Base-by-base conservation (phyloP, 2,113 vertebrate genomes). In the Chrysochloris asiatica region DNA sequence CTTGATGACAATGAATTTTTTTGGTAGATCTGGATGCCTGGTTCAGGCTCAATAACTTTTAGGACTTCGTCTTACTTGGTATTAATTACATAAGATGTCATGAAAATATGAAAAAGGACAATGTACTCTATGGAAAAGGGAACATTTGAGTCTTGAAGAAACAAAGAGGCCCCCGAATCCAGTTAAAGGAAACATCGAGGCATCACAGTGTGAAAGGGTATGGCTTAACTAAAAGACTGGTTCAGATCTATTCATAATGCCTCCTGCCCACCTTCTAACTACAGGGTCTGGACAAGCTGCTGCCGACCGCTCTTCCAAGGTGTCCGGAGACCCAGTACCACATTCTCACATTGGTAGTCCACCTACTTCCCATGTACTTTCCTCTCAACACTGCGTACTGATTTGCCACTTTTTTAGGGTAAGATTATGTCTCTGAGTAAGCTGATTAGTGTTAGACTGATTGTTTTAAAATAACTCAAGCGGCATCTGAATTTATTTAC, bases 401-500 rank as follows among this genome's bases (percentile, higher is more conserved):
- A 98, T 92, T 86, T 97, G 94, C 96, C 97, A 97, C 96, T 97
- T 98, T 97, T 96, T 97, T 97, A 95, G 97, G 97, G 86, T 97
- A 96, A 98, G 97, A 97, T 97, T 97, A 95, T 95, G 97, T 97
- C 97, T 98, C 96, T 95, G 93, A 97, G 96, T 98, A 97, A 98
- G 98, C 98, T 98, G 97, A 98, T 98, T 98, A 98, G 98, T 97
- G 97, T 97, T 98, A 97, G 93, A 97, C 95, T 97, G 98, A 98
- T 98, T 98, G 98, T 98, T 98, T 98, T 98, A 98, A 98, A 98
- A 98, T 98, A 98, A 98, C 97, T 98, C 97, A 67, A 97, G 97
- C 97, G 81, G 96, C 98, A 98, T 98, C 97, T 97, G 98, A 98
- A 98, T 98, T 98, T 98, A 98, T 98, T 98, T 98, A 98, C 98